Conservation (phyloP, 2,797 vertebrate genomes). For the Oryzias dopingdopingensis region DNA sequence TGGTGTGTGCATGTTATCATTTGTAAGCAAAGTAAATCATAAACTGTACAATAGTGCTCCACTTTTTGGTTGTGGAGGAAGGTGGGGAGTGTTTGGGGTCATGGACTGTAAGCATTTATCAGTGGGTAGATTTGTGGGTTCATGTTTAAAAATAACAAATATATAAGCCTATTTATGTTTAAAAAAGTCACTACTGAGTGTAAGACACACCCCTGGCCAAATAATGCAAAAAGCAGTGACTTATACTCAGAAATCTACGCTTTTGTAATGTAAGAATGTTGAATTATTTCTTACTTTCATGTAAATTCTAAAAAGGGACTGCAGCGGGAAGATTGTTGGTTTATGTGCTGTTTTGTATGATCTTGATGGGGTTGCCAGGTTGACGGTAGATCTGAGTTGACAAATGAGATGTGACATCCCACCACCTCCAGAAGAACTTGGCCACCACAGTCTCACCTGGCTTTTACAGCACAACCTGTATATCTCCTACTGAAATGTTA, state of each 20-base stretch:
- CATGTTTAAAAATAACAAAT: no score
- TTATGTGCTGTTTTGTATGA: background rate
- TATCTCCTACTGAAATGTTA: slow-evolving; percentile 52
- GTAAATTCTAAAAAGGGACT: background rate
- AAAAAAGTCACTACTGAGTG: no score
- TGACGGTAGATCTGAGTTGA: slow-evolving; percentile 26
- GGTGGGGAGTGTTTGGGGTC: no score
- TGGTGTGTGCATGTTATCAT: slow-evolving; percentile 64
- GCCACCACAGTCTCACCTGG: slow-evolving; percentile 26
- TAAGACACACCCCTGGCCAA: no score
- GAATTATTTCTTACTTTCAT: background rate
- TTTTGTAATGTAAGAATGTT: background rate
- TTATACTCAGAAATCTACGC: background rate
- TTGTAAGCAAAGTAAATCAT: slow-evolving; percentile 39
- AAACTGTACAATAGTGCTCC: slow-evolving; percentile 32
- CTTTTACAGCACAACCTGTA: slow-evolving; percentile 19
- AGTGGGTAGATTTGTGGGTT: no score
- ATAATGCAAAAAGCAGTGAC: no score
- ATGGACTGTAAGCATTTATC: no score
- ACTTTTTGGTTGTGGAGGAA: no score
- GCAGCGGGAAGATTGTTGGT: slow-evolving; percentile 3
- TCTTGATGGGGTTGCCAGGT: slow-evolving; percentile 11
- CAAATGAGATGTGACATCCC: slow-evolving; percentile 39
- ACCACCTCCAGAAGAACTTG: slow-evolving; percentile 24
- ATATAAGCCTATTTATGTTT: no score